These are phyloP conservation scores for Meles meles DNA, from an alignment of 2,113 vertebrate species.

Conservation along the genomic window DNA sequence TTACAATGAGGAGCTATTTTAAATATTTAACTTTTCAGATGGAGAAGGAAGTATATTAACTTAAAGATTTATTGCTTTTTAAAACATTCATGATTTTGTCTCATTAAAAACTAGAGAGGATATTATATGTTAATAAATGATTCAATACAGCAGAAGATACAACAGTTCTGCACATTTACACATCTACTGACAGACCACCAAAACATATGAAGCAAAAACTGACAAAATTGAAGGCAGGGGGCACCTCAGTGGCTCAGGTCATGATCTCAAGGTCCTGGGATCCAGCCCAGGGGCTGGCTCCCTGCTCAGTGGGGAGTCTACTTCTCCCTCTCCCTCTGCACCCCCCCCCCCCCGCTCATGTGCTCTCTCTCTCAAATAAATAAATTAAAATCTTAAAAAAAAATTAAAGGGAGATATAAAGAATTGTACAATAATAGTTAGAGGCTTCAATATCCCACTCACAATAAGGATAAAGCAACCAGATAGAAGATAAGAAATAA, in stretches of 20 bases:
- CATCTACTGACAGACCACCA: not conserved
- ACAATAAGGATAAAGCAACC: not conserved
- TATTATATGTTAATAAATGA: not conserved
- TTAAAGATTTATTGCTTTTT: not conserved
- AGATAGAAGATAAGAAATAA: not conserved
- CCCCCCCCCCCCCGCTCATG: not conserved
- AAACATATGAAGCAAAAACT: not conserved
- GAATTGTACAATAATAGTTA: not conserved
- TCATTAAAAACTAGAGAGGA: conserved; percentile 13
- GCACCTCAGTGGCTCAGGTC: not conserved
- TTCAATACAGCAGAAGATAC: not conserved
- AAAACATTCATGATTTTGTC: conserved; percentile 10
- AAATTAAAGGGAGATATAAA: not conserved
- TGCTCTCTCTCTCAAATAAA: not conserved
- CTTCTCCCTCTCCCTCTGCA: not conserved
- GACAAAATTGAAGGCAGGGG: not conserved
- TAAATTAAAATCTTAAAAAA: not conserved
- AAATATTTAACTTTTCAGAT: conserved; percentile 35
- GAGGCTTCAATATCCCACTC: not conserved
- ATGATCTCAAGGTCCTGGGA: not conserved
- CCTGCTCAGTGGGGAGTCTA: not conserved
- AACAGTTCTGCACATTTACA: not conserved
- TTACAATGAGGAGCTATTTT: not conserved
- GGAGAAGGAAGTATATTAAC: not conserved
- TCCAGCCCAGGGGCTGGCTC: not conserved